Base-by-base conservation (phyloP, 2,113 vertebrate genomes). In the Dipodomys merriami region DNA sequence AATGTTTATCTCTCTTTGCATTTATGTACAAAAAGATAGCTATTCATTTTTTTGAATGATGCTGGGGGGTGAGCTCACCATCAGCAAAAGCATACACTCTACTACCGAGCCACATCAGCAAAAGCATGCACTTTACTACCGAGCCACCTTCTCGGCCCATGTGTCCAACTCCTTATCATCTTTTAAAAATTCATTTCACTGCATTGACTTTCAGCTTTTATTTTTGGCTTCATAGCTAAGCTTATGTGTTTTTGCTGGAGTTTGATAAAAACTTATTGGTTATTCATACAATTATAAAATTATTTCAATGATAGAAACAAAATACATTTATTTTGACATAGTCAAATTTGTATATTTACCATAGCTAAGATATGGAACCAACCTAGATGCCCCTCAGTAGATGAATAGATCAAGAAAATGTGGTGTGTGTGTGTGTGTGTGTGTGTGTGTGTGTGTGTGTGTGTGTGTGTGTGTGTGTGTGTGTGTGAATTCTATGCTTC, bases 171-270 rank as follows among this genome's bases (percentile, higher is more conserved):
- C 30, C 13, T 85, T 73, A 64, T 65, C 35, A 80, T 80, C 8
- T 57, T 92, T 80, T 79, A 86, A 86, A 69, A 46, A 15, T 69
- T 85, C 77, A 85, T 60, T 85, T 92, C 62, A 20, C 39, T 39
- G 1, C 25, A 11, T 22, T 87, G 39, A 39, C 39, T 39, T 39
- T 39, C 39, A 39, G 39, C 39, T 39, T 39, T 39, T 39, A 39
- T 39, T 39, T 39, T 39, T 39, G 39, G 39, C 39, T 39, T 39
- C 5, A 0, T 39, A 39, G 39, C 39, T 39, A 39, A 39, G 39
- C 5, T 39, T 39, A 0, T 39, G 39, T 39, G 39, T 39, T 39
- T 39, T 39, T 39, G 39, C 39, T 39, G 39, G 39, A 39, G 22
- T 67, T 67, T 88, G 73, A 11, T 49, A 39, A 53, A 67, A 67